Evolutionary conservation across 1,140 invertebrate species (phyloP), one percentile per base, ranked within the genome.

Genomic region (Drosophila pandora): DNA sequence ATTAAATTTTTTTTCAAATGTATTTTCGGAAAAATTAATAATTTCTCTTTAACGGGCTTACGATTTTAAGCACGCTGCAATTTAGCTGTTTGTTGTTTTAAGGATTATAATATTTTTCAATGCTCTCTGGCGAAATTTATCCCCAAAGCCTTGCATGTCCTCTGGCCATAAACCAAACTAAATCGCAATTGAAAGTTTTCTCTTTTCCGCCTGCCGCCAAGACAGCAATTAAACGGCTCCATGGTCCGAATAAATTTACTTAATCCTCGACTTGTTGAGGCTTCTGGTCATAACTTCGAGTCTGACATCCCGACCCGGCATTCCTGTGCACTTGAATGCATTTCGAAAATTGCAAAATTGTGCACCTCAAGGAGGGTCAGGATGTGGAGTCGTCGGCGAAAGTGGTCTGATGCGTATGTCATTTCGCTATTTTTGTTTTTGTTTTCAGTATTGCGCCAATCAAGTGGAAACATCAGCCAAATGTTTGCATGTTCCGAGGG

Each of bases 231-330:
- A 78, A 43, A 63, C 17, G 57, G 41, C 39, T 69, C 41, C 43
- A 17, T 48, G 30, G 53, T 12, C 45, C 50, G 73, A 49, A 76
- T 76, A 76, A 61, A 50, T 80, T 71, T 73, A 45, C 68, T 82
- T 81, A 82, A 81, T 63, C 67, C 59, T 2, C 2, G 65, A 81
- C 79, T 82, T 81, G 79, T 78, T 82, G 74, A 64, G 45, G 61
- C 22, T 56, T 22, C 10, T 12, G 76, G 63, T 56, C 64, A 69
- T 76, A 76, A 57, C 69, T 32, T 32, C 25, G 49, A 62, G 56
- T 76, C 68, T 53, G 61, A 22, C 55, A 45, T 50, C 54, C 47
- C 49, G 47, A 39, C 49, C 63, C 52, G 48, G 45, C 41, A 82
- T 71, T 77, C 55, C 43, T 48, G 56, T 53, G 57, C 57, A 56